Evolutionary conservation across 2,888 invertebrate species (phyloP), one percentile per base, ranked within the genome.

Genomic region (Laspeyria flexula): DNA sequence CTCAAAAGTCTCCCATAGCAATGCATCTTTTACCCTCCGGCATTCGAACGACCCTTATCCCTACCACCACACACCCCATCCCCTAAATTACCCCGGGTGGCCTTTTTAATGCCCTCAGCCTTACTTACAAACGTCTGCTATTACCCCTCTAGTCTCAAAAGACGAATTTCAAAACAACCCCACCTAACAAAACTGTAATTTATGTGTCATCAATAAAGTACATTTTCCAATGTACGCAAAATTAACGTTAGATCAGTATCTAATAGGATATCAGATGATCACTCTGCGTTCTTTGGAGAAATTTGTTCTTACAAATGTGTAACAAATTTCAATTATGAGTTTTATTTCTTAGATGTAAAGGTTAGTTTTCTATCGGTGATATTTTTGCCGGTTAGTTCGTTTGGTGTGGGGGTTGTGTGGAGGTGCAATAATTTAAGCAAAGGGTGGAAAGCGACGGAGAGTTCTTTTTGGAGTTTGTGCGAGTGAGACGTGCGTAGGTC

Each of bases 381-480:
- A 55, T 58, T 57, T 52, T 21, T 56, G 68, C 62, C 55, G 73
- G 77, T 77, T 86, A 78, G 58, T 74, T 46, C 75, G 59, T 75
- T 68, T 78, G 46, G 75, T 73, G 65, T 66, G 62, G 75, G 47
- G 76, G 72, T 70, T 70, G 75, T 77, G 70, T 73, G 80, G 82
- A 87, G 87, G 90, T 84, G 88, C 88, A 90, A 92, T 92, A 91
- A 92, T 92, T 92, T 90, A 91, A 91, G 91, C 90, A 88, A 89
- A 84, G 90, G 92, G 89, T 86, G 90, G 90, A 90, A 87, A 78
- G 91, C 90, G 91, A 91, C 82, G 83, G 91, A 83, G 77, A 85
- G 88, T 91, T 91, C 91, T 92, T 92, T 92, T 92, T 91, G 88
- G 84, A 89, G 88, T 91, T 90, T 88, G 92, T 91, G 92, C 88